Evolutionary conservation across 2,113 vertebrate species (phyloP).

Genomic region (Donacobius atricapilla): DNA sequence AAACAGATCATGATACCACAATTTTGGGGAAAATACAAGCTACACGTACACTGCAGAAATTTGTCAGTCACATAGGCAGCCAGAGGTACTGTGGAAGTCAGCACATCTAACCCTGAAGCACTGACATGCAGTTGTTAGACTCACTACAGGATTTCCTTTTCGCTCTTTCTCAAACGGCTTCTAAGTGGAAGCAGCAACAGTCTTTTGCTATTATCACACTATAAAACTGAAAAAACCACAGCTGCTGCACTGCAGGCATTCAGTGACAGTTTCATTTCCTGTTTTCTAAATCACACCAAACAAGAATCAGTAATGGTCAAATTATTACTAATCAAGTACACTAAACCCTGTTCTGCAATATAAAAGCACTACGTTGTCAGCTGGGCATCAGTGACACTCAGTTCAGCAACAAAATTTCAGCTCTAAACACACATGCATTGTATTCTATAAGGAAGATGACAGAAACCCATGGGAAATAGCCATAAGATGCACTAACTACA

Average conservation of each 20-base stretch:
- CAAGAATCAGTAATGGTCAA: not conserved
- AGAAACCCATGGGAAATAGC: not conserved
- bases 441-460: not conserved
- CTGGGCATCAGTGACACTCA: not conserved
- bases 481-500: not conserved
- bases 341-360: not conserved
- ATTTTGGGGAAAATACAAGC: not conserved
- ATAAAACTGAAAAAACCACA: not conserved
- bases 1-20: fast-evolving
- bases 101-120: fast-evolving
- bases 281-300: not conserved
- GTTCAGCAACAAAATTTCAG: not conserved
- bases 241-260: not conserved
- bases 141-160: not conserved
- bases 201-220: not conserved
- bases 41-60: not conserved
- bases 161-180: not conserved
- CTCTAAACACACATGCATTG: not conserved
- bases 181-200: not conserved
- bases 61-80: fast-evolving
- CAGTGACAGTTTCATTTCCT: not conserved
- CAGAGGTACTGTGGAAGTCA: not conserved
- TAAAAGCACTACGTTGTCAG: not conserved
- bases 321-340: not conserved
- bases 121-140: not conserved